Evolutionary conservation across 37 sponge, comb jelly and placozoan genomes (phyloP).

Genomic region (Geodia barretti): DNA sequence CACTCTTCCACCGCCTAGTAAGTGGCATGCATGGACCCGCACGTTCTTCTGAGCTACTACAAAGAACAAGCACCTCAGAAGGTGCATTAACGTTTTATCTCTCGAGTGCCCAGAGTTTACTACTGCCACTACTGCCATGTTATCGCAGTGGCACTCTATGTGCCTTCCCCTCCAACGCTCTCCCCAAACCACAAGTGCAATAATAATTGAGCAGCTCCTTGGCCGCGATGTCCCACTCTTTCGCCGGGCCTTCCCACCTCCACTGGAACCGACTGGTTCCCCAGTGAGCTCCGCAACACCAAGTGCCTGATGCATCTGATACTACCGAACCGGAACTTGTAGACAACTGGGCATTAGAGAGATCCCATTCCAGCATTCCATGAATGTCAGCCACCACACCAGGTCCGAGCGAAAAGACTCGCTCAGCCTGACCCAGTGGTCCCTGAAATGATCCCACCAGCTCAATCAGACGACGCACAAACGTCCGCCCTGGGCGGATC

Average conservation of each 20-base stretch:
- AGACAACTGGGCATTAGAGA: too few relatives aligned
- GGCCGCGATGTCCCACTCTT: slow-evolving; percentile 5
- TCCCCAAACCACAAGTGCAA: slow-evolving; percentile 28
- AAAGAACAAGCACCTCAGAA: slow-evolving; percentile 11
- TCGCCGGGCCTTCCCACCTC: neutral
- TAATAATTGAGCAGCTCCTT: slow-evolving; percentile 28
- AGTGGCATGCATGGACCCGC: neutral
- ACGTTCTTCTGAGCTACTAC: too few relatives aligned
- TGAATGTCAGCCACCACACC: too few relatives aligned
- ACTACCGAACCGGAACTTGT: too few relatives aligned
- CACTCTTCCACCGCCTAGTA: neutral
- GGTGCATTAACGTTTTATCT: slow-evolving; percentile 8
- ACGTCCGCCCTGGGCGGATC: too few relatives aligned
- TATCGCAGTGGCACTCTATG: slow-evolving; percentile 5
- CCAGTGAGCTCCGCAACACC: slow-evolving; percentile 25
- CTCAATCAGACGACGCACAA: too few relatives aligned
- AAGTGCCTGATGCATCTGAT: slow-evolving; percentile 14
- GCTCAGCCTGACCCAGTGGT: too few relatives aligned
- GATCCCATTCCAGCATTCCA: too few relatives aligned
- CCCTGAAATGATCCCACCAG: too few relatives aligned
- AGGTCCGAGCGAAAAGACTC: too few relatives aligned
- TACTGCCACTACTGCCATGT: slow-evolving; percentile 15
- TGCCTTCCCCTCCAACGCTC: neutral
- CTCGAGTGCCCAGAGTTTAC: neutral
- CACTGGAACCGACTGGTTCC: slow-evolving; percentile 15